These are phyloP conservation scores for Thamnophis elegans DNA, from an alignment of 2,797 vertebrate species.

Conservation along the genomic window DNA sequence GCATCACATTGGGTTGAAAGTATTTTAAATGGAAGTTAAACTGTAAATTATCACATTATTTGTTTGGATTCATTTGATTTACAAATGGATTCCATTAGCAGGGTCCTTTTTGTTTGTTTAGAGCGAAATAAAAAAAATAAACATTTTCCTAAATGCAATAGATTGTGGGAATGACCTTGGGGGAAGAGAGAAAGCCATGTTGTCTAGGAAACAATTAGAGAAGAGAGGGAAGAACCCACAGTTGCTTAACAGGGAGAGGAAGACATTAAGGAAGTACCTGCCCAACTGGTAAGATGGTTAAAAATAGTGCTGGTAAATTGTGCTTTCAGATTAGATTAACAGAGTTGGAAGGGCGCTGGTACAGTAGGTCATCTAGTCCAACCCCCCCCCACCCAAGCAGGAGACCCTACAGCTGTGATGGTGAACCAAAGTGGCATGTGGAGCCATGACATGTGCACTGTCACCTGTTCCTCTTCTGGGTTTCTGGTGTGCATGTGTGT, in stretches of 20 bases:
- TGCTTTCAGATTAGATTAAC: background rate
- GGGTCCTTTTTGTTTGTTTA: background rate
- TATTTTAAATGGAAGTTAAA: slow-evolving; percentile 9
- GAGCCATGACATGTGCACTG: too few species aligned
- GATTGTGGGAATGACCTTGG: background rate
- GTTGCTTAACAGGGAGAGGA: background rate
- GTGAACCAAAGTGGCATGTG: too few species aligned
- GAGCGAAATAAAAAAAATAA: background rate
- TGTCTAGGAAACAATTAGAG: background rate
- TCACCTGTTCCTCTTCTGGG: too few species aligned
- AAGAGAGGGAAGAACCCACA: background rate
- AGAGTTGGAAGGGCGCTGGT: too few species aligned
- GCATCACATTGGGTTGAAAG: background rate
- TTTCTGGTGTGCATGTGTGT: too few species aligned
- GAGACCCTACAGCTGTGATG: too few species aligned
- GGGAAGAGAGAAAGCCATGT: background rate
- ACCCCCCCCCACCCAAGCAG: too few species aligned
- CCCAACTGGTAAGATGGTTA: background rate
- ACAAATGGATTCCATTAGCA: slow-evolving; percentile 9
- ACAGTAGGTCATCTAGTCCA: too few species aligned
- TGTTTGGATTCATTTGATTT: slow-evolving; percentile 15
- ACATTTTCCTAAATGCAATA: background rate
- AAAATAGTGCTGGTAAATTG: background rate
- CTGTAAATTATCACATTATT: background rate
- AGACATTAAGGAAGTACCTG: background rate